phyloP scores from a whole-genome alignment of 2,797 vertebrate species.

The Manis pentadactyla region DNA sequence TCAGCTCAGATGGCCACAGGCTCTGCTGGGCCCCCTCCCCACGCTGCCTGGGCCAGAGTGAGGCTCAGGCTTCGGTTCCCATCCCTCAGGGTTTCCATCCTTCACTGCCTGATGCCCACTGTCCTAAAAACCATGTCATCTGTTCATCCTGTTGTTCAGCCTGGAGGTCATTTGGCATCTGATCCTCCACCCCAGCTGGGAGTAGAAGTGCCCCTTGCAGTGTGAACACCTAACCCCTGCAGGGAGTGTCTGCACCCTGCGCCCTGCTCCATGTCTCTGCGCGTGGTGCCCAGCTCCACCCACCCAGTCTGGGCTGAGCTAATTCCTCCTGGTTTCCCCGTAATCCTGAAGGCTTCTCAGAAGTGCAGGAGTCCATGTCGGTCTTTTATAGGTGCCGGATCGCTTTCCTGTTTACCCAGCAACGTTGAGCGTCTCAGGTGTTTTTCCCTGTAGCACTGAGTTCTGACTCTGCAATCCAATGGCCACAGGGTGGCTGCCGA shows the following conservation, averaged over 20 bases:
- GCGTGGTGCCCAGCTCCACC: too few relatives aligned
- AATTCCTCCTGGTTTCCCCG: neutral
- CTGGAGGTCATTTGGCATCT: neutral
- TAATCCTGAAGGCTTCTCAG: neutral
- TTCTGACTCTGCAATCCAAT: neutral
- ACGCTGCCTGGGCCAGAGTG: fast-evolving
- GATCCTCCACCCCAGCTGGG: neutral
- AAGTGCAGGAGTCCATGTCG: neutral
- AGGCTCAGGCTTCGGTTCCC: neutral
- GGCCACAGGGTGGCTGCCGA: fast-evolving
- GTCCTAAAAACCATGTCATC: neutral
- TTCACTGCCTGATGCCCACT: neutral
- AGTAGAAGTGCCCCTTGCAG: neutral
- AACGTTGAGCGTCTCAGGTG: fast-evolving
- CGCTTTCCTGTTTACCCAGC: too few relatives aligned
- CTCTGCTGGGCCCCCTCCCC: neutral
- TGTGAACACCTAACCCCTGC: neutral
- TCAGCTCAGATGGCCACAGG: neutral
- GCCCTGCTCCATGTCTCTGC: too few relatives aligned
- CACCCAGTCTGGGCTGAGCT: too few relatives aligned
- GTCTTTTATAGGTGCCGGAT: neutral
- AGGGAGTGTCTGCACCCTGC: neutral
- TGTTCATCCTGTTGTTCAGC: neutral
- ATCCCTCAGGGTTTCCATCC: neutral
- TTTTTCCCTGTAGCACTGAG: fast-evolving